Conservation (phyloP, 2,888 invertebrate genomes). For the Ptilodon capucinus region DNA sequence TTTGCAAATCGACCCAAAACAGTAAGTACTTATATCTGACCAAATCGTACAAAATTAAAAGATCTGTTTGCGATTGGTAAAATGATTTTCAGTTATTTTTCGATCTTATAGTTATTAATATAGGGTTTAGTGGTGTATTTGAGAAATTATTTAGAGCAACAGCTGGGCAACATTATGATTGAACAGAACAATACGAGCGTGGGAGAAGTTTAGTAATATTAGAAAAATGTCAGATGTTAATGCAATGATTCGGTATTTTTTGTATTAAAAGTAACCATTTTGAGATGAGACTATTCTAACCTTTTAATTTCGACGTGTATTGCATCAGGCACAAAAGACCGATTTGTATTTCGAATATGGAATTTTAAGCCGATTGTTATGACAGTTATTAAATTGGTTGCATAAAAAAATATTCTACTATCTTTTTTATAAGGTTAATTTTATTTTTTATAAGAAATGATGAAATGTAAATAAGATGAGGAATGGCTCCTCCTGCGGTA, state of each 20-base stretch:
- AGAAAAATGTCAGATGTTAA: constrained; percentile 56
- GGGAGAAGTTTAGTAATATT: constrained; percentile 59
- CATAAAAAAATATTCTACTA: no score
- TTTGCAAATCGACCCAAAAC: constrained; percentile 46
- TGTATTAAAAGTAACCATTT: constrained; percentile 36
- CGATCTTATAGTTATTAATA: rapidly evolving
- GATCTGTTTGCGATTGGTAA: constrained; percentile 13
- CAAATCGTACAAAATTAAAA: background rate
- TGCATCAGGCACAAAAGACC: background rate
- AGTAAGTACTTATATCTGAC: constrained; percentile 15
- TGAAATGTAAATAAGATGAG: no score
- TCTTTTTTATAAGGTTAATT: no score
- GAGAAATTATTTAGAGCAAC: background rate
- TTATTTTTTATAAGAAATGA: no score
- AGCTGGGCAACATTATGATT: constrained; percentile 30
- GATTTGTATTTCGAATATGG: background rate
- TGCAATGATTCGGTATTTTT: constrained; percentile 27
- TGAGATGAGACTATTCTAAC: constrained; percentile 17
- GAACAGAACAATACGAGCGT: constrained; percentile 58
- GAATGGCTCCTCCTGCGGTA: no score
- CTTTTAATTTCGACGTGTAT: constrained; percentile 11
- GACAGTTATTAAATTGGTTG: background rate
- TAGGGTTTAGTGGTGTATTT: constrained; percentile 4
- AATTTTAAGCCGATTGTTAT: background rate
- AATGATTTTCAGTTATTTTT: background rate